A percentile compares a stretch with the other conserved stretches of the same genome.
These are phyloP conservation scores for Chloroclystis v-ata DNA, from an alignment of 2,888 invertebrate species.

Conservation along the genomic window DNA sequence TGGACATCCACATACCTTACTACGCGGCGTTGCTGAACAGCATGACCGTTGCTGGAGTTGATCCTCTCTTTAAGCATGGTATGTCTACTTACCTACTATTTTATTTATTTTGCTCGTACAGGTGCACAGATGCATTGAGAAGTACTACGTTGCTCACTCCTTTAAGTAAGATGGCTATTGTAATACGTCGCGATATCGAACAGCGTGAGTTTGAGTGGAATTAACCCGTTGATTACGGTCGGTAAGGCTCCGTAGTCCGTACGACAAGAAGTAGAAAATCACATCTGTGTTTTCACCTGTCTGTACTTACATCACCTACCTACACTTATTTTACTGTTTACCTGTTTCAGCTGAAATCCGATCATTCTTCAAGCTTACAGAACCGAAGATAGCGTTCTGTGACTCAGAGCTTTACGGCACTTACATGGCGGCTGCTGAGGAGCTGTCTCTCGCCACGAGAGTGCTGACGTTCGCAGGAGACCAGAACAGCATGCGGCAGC, in stretches of 20 bases:
- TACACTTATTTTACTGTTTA: no score
- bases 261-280: no score
- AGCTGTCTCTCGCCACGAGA: conserved; percentile 42
- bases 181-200: no score
- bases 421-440: conserved; percentile 35
- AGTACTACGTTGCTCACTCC: no score
- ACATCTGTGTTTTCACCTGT: no score
- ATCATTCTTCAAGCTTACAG: conserved; percentile 41
- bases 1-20: conserved; percentile 56
- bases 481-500: conserved; percentile 39
- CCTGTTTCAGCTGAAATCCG: conserved; percentile 58
- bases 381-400: conserved; percentile 56
- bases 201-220: no score
- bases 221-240: no score
- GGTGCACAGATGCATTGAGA: no score
- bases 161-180: no score
- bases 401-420: conserved; percentile 37
- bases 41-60: conserved; percentile 51
- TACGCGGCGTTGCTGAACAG: conserved; percentile 57
- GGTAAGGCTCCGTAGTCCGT: no score
- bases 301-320: no score
- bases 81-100: conserved; percentile 17
- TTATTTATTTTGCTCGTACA: no score
- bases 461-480: conserved; percentile 49
- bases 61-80: conserved; percentile 58